Base-by-base conservation (phyloP, 2,888 invertebrate species). In the Leucozona laternaria region DNA sequence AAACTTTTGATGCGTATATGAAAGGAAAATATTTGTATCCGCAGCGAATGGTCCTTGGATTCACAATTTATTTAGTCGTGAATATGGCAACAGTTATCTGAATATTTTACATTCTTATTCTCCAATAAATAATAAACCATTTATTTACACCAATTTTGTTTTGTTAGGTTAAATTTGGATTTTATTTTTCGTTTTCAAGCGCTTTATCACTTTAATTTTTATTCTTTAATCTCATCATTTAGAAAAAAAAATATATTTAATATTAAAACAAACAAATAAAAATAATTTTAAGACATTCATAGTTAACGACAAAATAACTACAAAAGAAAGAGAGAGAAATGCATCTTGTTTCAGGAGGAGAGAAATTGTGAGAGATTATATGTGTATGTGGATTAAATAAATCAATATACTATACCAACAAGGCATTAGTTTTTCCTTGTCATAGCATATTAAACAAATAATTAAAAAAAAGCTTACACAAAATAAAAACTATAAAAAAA, bases 141-240 rank as follows among this genome's bases (percentile, higher is more conserved):
- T 60, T 40, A 40, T 60, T 40, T 40, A 57, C 37, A 78, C 50
- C 43, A 58, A 55, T 43, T 37, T 48, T 17, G 13, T 45, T 85
- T 78, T 82, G 62, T 86, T 86, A 81, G 86, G 82, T 86, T 78
- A 83, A 86, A 86, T 86, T 82, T 86, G 82, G 82, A 78, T 86
- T 88, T 88, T 86, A 83, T 86, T 80, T 86, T 78, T 86, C 83
- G 79, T 85, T 88, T 87, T 87, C 87, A 86, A 86, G 86, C 82
- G 82, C 58, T 82, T 75, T 78, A 86, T 86, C 86, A 86, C 86
- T 86, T 86, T 86, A 82, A 81, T 79, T 81, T 81, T 68, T 73
- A 73, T 85, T 86, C 70, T 86, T 86, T 86, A 86, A 86, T 82
- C 86, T 82, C 86, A 86, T 86, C 68, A 84, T 84, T 76, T 76